phyloP scores from a whole-genome alignment of 2,797 vertebrate genomes.

The Simalia tracyae region DNA sequence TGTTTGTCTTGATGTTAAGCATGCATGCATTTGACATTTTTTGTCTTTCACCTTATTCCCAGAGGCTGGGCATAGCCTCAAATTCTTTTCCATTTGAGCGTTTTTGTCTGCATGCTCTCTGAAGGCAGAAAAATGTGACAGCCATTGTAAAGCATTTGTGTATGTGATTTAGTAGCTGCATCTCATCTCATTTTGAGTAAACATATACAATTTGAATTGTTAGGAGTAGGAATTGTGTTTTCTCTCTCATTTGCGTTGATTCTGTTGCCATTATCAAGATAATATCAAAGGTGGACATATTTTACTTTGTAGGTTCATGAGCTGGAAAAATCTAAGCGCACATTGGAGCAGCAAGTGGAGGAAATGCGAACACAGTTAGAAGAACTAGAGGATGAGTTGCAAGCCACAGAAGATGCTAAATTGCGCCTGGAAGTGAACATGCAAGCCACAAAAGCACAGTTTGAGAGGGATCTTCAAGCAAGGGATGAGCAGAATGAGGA shows the following conservation, averaged over 20 bases:
- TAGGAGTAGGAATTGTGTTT: not conserved
- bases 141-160: not conserved
- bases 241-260: not conserved
- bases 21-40: not conserved
- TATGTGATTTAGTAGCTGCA: not conserved
- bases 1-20: not conserved
- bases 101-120: not conserved
- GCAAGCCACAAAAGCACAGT: constrained; percentile 97
- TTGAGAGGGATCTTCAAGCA: constrained; percentile 89
- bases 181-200: not conserved
- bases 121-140: not conserved
- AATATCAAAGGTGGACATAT: not conserved
- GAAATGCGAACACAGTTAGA: constrained; percentile 90
- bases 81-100: not conserved
- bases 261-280: not conserved
- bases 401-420: constrained; percentile 95
- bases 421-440: constrained; percentile 97
- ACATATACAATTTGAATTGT: not conserved
- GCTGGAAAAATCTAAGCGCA: constrained; percentile 83
- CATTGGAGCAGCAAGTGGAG: constrained; percentile 83
- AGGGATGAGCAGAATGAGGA: constrained; percentile 85
- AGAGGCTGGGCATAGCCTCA: not conserved
- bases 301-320: constrained; percentile 77
- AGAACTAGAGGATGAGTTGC: constrained; percentile 95
- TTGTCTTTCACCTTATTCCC: not conserved